Percentiles rank a stretch among this genome's conserved stretches.
phyloP scores from a whole-genome alignment of 2,888 invertebrate genomes.

The Amaurobius ferox region DNA sequence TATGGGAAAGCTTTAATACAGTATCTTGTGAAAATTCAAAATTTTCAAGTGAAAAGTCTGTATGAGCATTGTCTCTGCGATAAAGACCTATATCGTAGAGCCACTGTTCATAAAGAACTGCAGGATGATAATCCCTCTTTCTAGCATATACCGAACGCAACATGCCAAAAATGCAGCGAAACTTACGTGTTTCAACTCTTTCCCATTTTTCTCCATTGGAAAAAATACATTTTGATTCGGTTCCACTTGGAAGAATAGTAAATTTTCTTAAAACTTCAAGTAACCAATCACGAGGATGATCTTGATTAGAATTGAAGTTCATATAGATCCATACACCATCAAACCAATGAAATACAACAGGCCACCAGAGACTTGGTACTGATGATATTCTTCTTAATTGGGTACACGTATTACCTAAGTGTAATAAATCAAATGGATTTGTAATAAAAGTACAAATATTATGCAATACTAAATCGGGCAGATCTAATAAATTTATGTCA shows the following conservation, averaged over 20 bases:
- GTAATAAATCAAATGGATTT: constrained; percentile 62
- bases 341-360: constrained; percentile 41
- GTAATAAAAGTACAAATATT: constrained; percentile 45
- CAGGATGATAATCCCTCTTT: constrained; percentile 42
- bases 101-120: constrained; percentile 56
- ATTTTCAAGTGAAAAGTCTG: constrained; percentile 1
- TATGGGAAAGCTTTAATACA: constrained; percentile 19
- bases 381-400: constrained; percentile 39
- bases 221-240: constrained; percentile 38
- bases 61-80: constrained; percentile 8
- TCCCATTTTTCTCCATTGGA: constrained; percentile 52
- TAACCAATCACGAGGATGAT: constrained; percentile 59
- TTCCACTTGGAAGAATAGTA: neutral
- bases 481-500: constrained; percentile 30
- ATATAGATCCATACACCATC: constrained; percentile 55
- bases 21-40: constrained; percentile 19
- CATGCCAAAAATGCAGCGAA: constrained; percentile 51
- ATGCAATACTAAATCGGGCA: constrained; percentile 62
- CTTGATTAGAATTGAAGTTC: constrained; percentile 16
- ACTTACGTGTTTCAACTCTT: constrained; percentile 35
- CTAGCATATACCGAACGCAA: constrained; percentile 32
- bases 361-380: constrained; percentile 47
- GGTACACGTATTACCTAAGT: constrained; percentile 64
- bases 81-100: constrained; percentile 66
- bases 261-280: constrained; percentile 26